Base-by-base conservation (phyloP, 2,888 invertebrate species). In the Drosophila rubida region DNA sequence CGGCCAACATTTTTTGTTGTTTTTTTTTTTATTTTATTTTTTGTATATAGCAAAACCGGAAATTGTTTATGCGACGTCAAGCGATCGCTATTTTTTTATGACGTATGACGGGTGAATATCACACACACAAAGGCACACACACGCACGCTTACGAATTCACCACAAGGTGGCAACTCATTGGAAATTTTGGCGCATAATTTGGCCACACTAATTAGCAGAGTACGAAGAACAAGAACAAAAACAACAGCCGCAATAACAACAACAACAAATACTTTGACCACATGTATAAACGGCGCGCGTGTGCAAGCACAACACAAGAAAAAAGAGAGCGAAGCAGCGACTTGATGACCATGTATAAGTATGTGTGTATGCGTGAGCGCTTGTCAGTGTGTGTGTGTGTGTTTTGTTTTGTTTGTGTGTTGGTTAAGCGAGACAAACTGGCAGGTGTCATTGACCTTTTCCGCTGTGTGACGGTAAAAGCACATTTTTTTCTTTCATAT, bases 371-470 rank as follows among this genome's bases (percentile, higher is more conserved):
- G 53, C 42, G 14, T 27, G 25, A 19, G 45, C 46, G 35, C 27
- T 16, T 41, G 32, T 49, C 14, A 19, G 19, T 19, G 19, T 42
- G 48, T 61, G 55, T 46, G 25, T 27, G 23, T 51, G 30, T 30
- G 30, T 30, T 30, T 37, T 50, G 22, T 23, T 30, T 32, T 32
- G 32, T 58, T 57, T 61, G 57, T 60, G 80, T 65, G 62, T 66
- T 74, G 73, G 59, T 55, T 75, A 55, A 78, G 83, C 68, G 69
- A 86, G 68, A 77, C 86, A 85, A 82, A 81, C 79, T 79, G 75
- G 62, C 83, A 88, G 88, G 84, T 84, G 84, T 84, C 84, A 88
- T 86, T 84, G 88, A 84, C 84, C 88, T 83, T 86, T 84, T 83
- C 73, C 70, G 78, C 72, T 62, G 69, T 68, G 85, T 68, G 85